Evolutionary conservation across 2,113 vertebrate genomes (phyloP), one percentile per base, ranked within the genome.

Genomic region (Oryzias celebensis): DNA sequence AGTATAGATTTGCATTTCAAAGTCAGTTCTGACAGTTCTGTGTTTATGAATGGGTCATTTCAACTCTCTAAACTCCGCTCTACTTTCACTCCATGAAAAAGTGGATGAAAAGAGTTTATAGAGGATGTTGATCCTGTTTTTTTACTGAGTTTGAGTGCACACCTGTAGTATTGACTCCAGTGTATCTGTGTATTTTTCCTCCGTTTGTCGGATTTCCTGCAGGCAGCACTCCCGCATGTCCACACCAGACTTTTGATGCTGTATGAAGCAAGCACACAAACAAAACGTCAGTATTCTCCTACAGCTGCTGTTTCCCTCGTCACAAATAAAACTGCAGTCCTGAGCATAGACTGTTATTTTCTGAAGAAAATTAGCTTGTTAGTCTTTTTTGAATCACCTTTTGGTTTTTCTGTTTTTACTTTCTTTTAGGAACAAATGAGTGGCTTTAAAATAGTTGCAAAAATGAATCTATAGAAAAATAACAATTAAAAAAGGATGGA

Each of bases 161-260:
- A 96, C 96, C 93, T 94, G 93, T 77, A 94, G 87, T 77, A 97
- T 94, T 17, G 94, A 94, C 71, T 93, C 88, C 77, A 97, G 88
- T 2, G 95, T 97, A 31, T 92, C 91, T 0, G 92, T 88, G 79
- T 97, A 97, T 54, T 94, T 97, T 85, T 96, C 94, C 68, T 97
- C 96, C 0, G 96, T 96, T 85, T 94, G 94, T 58, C 88, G 81
- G 81, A 97, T 90, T 76, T 97, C 96, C 49, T 94, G 92, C 66
- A 96, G 91, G 77, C 96, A 97, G 81, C 96, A 97, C 68, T 91
- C 89, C 49, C 93, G 90, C 74, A 94, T 95, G 82, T 97, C 95
- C 0, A 94, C 88, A 14, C 90, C 93, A 0, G 80, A 85, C 84
- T 93, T 93, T 78, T 90, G 92, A 72, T 92, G 92, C 87, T 91